A percentile compares a stretch with the other conserved stretches of the same genome.
These are phyloP conservation scores for Cotesia congregata DNA, from an alignment of 2,888 invertebrate species.

Conservation along the genomic window DNA sequence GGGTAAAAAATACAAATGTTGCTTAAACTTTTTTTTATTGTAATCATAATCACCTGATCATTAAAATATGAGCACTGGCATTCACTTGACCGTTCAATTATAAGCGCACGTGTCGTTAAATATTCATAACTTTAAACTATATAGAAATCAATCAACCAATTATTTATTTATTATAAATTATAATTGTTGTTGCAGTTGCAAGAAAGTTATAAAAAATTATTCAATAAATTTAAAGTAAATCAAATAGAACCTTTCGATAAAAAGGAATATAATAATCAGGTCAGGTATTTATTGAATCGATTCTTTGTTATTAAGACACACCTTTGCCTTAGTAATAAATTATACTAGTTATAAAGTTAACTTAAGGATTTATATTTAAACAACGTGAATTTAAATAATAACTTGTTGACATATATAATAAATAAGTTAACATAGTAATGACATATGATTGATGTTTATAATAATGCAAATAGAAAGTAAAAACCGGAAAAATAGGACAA, in stretches of 20 bases:
- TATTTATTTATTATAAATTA: not conserved
- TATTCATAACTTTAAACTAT: not conserved
- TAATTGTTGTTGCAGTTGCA: not conserved
- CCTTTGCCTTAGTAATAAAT: not conserved
- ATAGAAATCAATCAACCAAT: not conserved
- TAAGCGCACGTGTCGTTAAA: not conserved
- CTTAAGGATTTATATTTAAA: not conserved
- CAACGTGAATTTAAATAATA: not conserved
- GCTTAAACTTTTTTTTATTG: not conserved
- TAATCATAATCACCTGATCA: not conserved
- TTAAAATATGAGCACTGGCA: not conserved
- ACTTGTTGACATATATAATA: not conserved
- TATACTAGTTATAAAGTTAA: not conserved
- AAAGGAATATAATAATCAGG: not conserved
- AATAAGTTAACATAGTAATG: not conserved
- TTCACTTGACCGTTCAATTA: not conserved
- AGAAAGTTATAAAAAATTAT: not conserved
- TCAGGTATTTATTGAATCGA: not conserved
- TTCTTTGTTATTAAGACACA: not conserved
- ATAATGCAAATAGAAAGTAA: constrained; percentile 31
- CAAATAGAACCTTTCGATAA: not conserved
- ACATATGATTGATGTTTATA: not conserved
- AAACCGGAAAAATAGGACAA: constrained; percentile 1
- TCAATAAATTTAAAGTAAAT: not conserved
- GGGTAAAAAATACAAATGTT: not conserved